These are phyloP conservation scores for Andrena trimmerana DNA, from an alignment of 2,888 invertebrate genomes.

Conservation along the genomic window DNA sequence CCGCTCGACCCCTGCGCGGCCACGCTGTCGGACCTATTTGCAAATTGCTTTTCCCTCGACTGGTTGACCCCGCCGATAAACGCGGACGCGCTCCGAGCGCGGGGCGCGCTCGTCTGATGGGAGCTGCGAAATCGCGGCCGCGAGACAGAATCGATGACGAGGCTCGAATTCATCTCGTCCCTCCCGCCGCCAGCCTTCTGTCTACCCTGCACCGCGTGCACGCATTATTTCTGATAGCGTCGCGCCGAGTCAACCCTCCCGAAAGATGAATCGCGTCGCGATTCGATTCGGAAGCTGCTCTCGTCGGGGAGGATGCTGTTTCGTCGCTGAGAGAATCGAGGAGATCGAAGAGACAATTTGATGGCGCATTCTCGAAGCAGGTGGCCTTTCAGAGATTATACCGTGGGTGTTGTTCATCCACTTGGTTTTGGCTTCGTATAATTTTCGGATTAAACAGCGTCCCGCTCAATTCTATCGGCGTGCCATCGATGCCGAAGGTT, in stretches of 20 bases:
- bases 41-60: slow-evolving; percentile 82
- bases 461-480: too few species aligned
- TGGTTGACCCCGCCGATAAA: slow-evolving; percentile 74
- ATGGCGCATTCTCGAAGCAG: too few species aligned
- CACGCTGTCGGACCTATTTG: slow-evolving; percentile 80
- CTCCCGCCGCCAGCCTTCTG: slow-evolving; percentile 27
- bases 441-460: too few species aligned
- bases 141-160: slow-evolving; percentile 72
- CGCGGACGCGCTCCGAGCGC: slow-evolving; percentile 72
- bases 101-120: slow-evolving; percentile 80
- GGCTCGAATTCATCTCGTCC: slow-evolving; percentile 27
- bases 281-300: slow-evolving; percentile 1
- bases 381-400: too few species aligned
- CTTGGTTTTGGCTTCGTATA: too few species aligned
- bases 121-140: slow-evolving; percentile 73
- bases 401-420: too few species aligned
- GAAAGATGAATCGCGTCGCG: not conserved
- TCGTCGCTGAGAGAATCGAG: too few species aligned
- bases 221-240: slow-evolving; percentile 23
- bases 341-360: too few species aligned
- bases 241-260: not conserved
- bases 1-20: slow-evolving; percentile 60
- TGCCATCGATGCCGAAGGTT: too few species aligned
- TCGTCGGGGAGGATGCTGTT: not conserved
- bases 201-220: slow-evolving; percentile 10